phyloP scores from a whole-genome alignment of 2,797 vertebrate species.

The Mionectes olivaceus region DNA sequence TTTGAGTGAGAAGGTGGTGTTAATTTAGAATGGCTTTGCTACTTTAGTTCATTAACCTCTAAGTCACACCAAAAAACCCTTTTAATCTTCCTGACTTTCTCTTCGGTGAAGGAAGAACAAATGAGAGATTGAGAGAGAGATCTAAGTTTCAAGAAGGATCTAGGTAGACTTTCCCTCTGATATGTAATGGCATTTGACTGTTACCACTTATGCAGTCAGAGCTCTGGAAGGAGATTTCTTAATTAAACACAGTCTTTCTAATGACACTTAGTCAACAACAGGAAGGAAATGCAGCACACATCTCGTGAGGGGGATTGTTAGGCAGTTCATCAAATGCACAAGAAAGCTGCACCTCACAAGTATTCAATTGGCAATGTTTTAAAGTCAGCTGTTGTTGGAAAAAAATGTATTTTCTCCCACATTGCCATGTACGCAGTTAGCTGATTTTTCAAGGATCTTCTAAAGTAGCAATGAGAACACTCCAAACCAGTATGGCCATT shows the following conservation, averaged over 20 bases:
- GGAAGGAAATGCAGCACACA: background rate
- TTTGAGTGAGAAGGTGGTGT: background rate
- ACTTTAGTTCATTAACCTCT: background rate
- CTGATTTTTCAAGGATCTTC: background rate
- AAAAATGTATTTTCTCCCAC: background rate
- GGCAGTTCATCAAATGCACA: background rate
- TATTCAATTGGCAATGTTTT: background rate
- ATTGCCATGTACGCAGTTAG: background rate
- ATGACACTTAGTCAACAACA: background rate
- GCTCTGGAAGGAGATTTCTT: background rate
- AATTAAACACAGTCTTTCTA: background rate
- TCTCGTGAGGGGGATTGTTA: background rate
- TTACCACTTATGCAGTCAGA: background rate
- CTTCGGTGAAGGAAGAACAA: background rate
- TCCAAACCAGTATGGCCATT: background rate
- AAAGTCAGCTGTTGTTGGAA: background rate
- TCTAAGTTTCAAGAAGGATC: background rate
- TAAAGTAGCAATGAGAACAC: background rate
- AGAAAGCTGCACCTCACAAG: background rate
- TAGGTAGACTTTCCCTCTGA: background rate
- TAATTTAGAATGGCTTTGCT: slow-evolving; percentile 8
- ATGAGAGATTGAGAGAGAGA: background rate
- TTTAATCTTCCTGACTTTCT: background rate
- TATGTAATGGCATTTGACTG: background rate
- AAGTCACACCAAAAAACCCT: background rate